Base-by-base conservation (phyloP, 2,888 invertebrate species). In the Synergus itoensis region DNA sequence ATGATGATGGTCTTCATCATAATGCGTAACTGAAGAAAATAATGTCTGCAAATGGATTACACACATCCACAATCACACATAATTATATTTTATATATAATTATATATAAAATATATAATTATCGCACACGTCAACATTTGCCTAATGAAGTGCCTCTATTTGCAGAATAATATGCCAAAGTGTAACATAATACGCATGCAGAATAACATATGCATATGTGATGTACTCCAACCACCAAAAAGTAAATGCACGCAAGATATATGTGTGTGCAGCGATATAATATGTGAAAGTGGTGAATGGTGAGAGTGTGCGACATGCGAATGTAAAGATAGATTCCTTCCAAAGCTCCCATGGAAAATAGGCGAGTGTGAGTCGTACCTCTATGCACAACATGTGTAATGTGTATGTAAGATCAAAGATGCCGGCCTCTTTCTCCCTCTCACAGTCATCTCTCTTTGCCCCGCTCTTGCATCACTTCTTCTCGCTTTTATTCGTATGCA, bases 391-490 rank as follows among this genome's bases (percentile, higher is more conserved):
- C 28, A 28, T 28, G 28, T 28, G 28, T 28, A 28, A 28, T 86
- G 86, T 87, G 88, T 85, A 87, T 82, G 83, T 81, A 84, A 88
- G 89, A 90, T 90, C 90, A 90, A 90, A 90, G 88, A 79, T 53
- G 81, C 86, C 86, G 84, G 85, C 84, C 87, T 86, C 48, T 53
- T 53, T 48, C 48, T 28, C 48, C 69, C 69, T 48, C 69, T 28
- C 36, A 48, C 85, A 85, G 85, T 84, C 86, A 81, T 82, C 86
- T 84, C 83, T 82, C 84, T 82, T 81, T 73, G 80, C 83, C 69
- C 82, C 62, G 80, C 78, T 67, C 81, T 78, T 79, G 75, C 48
- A 36, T n/a, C 21, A 45, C 45, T 69, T 45, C n/a, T 73, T 73
- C 73, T 73, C 73, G 48, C 36, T 73, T 73, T 48, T 73, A 73